A percentile compares a stretch with the other conserved stretches of the same genome.
Evolutionary conservation across 2,888 invertebrate genomes (phyloP).

Genomic region (Seira ritae): DNA sequence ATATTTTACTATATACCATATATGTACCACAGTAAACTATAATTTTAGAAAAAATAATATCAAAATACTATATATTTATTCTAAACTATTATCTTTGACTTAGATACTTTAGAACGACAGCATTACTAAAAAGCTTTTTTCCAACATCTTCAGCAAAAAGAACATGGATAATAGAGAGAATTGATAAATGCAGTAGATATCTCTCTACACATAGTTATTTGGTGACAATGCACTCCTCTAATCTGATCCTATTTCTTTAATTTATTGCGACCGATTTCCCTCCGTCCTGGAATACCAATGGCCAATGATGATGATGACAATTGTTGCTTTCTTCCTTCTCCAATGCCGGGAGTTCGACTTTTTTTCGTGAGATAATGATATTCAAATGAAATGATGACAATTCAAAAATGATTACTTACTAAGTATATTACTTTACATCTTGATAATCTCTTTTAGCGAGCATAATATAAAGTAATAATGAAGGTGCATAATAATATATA

Average conservation of each 20-base stretch:
- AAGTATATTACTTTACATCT: no score
- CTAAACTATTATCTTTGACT: background rate
- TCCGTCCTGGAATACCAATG: slow-evolving; percentile 3
- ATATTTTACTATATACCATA: no score
- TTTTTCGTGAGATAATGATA: no score
- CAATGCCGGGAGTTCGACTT: no score
- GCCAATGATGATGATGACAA: slow-evolving; percentile 21
- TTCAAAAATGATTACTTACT: no score
- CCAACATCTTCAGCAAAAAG: background rate
- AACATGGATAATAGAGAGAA: background rate
- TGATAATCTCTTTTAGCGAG: no score
- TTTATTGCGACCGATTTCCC: slow-evolving; percentile 57
- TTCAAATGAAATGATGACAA: no score
- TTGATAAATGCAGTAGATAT: background rate
- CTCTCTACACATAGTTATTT: background rate
- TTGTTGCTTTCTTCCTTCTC: background rate
- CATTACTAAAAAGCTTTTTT: slow-evolving; percentile 2
- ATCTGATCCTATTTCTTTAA: slow-evolving; percentile 62
- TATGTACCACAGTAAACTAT: no score
- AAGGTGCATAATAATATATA: no score
- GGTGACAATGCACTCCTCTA: slow-evolving; percentile 35
- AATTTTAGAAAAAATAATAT: no score
- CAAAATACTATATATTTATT: no score
- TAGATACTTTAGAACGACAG: slow-evolving; percentile 10
- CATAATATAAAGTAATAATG: no score